These are phyloP conservation scores for Pangasius djambal DNA, from an alignment of 2,797 vertebrate genomes.

Conservation along the genomic window DNA sequence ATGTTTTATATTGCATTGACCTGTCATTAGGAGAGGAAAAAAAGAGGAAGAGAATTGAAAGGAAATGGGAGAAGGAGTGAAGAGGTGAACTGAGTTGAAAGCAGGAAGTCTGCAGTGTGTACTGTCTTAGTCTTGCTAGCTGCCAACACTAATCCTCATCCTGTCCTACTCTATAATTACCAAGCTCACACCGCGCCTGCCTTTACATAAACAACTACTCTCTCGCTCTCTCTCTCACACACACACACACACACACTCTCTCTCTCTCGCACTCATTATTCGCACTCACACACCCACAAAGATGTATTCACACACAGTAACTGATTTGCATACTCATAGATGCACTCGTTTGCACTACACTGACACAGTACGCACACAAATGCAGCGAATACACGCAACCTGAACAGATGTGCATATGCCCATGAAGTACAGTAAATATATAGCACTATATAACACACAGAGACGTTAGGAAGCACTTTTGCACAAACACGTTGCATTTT, in stretches of 20 bases:
- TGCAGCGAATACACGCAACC: not conserved
- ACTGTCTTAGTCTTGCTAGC: slow-evolving; percentile 50
- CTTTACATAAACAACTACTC: slow-evolving; percentile 51
- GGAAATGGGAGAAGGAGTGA: slow-evolving; percentile 4
- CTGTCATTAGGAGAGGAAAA: not conserved
- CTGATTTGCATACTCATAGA: not conserved
- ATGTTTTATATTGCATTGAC: not conserved
- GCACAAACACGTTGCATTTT: not conserved
- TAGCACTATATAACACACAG: not conserved
- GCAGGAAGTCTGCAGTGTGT: slow-evolving; percentile 39
- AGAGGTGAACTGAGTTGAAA: slow-evolving; percentile 18
- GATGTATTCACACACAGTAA: slow-evolving; percentile 2
- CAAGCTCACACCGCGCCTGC: slow-evolving; percentile 61
- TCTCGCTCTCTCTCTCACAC: not conserved
- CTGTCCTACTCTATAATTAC: slow-evolving; percentile 76
- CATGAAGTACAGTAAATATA: not conserved
- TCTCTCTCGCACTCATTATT: not conserved
- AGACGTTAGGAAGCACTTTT: not conserved
- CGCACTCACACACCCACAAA: slow-evolving; percentile 29
- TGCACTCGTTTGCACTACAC: not conserved
- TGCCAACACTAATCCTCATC: slow-evolving; percentile 72
- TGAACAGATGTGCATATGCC: not conserved
- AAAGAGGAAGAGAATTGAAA: not conserved
- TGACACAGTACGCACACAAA: not conserved
- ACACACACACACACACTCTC: not conserved